These are phyloP conservation scores for Porites australiensis DNA, from an alignment of 64 coral and sea anemone species.

Conservation along the genomic window DNA sequence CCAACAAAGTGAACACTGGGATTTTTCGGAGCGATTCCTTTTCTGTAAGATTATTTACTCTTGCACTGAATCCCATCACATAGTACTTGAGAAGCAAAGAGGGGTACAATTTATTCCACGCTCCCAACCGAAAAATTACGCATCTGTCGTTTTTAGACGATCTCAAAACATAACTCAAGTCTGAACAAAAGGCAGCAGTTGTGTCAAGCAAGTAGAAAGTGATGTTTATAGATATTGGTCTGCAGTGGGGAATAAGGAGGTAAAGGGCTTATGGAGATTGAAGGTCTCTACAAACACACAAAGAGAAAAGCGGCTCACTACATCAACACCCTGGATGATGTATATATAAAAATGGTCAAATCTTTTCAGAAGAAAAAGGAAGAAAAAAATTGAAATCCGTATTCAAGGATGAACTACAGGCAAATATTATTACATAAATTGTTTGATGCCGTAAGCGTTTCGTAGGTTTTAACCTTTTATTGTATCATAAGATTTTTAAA, in stretches of 20 bases:
- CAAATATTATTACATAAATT: too few relatives aligned
- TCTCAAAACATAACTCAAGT: background rate
- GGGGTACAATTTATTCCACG: constrained; percentile 26
- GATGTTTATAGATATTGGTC: constrained; percentile 3
- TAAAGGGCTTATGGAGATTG: background rate
- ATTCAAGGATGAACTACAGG: too few relatives aligned
- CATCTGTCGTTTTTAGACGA: constrained; percentile 13
- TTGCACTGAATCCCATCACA: constrained; percentile 24
- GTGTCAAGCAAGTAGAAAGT: constrained; percentile 20
- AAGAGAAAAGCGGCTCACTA: too few relatives aligned
- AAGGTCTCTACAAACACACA: too few relatives aligned
- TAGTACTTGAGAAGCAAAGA: constrained; percentile 21
- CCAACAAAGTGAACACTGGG: constrained; percentile 11
- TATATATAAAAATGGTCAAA: background rate
- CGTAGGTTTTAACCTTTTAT: too few relatives aligned
- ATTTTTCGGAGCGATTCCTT: constrained; percentile 35
- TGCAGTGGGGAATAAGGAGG: constrained; percentile 16
- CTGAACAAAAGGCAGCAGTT: constrained; percentile 13
- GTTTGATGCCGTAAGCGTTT: too few relatives aligned
- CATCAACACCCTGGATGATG: background rate
- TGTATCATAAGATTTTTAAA: too few relatives aligned
- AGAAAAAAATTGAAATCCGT: background rate
- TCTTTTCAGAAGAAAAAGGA: background rate
- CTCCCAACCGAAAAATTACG: background rate
- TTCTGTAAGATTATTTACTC: background rate